Evolutionary conservation across 1,140 invertebrate genomes (phyloP), one percentile per base, ranked within the genome.

Genomic region (Hycleus cichorii): DNA sequence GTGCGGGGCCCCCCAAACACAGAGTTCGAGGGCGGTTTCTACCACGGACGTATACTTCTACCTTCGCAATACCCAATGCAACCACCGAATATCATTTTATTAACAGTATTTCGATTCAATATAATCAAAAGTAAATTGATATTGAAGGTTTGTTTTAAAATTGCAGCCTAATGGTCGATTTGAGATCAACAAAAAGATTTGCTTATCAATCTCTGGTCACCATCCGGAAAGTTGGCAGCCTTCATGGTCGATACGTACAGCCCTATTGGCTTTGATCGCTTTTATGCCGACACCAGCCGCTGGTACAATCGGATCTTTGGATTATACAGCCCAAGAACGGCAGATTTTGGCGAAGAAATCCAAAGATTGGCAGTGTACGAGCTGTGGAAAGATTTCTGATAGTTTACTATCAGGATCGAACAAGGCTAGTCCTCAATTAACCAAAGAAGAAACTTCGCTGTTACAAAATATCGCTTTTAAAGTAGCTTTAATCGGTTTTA

Each of bases 201-300:
- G 95, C 74, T 76, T 98, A 43, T 95, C 91, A 62, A 98, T 98
- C 66, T 97, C 93, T 64, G 93, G 92, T n/a, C 87, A 96, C 77
- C 95, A 98, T 77, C 95, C 95, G 10, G 95, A 97, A 76, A 94
- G 91, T 10, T 98, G 95, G 95, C 90, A 94, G 68, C 94, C 94
- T 45, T 94, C 91, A 10, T 97, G 94, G 95, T 95, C 93, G 45
- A 95, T 97, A 60, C 80, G 95, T 56, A 98, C 95, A 47, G 94
- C 94, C 38, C 74, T 97, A 38, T 75, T 97, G 47, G 95, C 94
- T 18, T 78, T 98, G 18, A 95, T 97, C 64, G 89, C 90, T 7
- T 97, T 97, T 72, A 95, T 98, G 91, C 93, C 93, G 5, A 92
- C 91, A 26, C 82, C 85, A 51, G 88, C 89, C 44, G 85, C 85